These are phyloP conservation scores for Arge pagana DNA, from an alignment of 2,888 invertebrate species.

Conservation along the genomic window DNA sequence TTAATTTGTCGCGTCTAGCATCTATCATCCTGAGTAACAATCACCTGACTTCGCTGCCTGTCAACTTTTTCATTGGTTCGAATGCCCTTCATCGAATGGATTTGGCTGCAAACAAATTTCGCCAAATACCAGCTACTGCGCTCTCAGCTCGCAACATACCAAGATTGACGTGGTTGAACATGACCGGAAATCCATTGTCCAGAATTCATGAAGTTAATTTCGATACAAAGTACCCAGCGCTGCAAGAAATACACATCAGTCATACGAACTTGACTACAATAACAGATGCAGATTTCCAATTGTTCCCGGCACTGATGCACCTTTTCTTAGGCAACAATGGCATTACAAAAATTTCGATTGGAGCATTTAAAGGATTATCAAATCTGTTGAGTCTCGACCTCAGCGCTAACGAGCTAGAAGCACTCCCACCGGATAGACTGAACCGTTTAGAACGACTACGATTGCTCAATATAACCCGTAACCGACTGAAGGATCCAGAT, in stretches of 20 bases:
- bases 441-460: conserved; percentile 76
- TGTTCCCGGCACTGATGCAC: conserved; percentile 78
- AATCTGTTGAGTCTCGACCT: conserved; percentile 79
- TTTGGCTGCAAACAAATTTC: conserved; percentile 77
- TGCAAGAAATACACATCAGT: conserved; percentile 81
- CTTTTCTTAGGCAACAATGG: conserved; percentile 75
- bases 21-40: conserved; percentile 79
- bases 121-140: conserved; percentile 77
- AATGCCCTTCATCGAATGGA: conserved; percentile 75
- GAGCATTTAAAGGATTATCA: conserved; percentile 79
- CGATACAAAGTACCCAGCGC: conserved; percentile 70
- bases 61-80: conserved; percentile 80
- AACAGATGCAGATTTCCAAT: conserved; percentile 83
- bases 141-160: conserved; percentile 76
- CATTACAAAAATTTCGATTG: conserved; percentile 80
- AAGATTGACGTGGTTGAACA: conserved; percentile 75
- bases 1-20: conserved; percentile 74
- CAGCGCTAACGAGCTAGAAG: conserved; percentile 80
- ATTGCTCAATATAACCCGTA: conserved; percentile 81
- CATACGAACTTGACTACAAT: conserved; percentile 81
- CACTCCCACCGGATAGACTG: conserved; percentile 82
- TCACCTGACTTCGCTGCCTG: conserved; percentile 74
- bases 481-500: conserved; percentile 79
- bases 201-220: conserved; percentile 75
- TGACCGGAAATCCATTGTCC: conserved; percentile 80